phyloP scores from a whole-genome alignment of 2,888 invertebrate genomes.

The Toxonevra muliebris region DNA sequence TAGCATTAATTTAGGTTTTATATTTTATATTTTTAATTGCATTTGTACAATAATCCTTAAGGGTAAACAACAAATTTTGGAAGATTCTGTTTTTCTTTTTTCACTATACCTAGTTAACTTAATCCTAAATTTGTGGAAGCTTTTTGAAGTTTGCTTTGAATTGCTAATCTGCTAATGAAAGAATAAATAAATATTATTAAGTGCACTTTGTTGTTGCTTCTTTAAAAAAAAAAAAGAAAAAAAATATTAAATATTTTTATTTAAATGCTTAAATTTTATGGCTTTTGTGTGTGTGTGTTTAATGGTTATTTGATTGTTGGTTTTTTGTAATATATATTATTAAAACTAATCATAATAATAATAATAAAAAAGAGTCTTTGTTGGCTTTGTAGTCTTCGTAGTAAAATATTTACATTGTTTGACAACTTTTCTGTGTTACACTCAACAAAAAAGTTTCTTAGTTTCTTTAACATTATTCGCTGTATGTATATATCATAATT shows the following conservation, averaged over 20 bases:
- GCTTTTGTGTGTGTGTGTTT: constrained; percentile 45
- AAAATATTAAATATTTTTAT: constrained; percentile 14
- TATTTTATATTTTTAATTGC: no score
- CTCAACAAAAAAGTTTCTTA: no score
- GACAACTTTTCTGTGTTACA: background rate
- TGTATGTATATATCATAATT: no score
- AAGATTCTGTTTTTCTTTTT: no score
- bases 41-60: no score
- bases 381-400: constrained; percentile 62
- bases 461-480: no score
- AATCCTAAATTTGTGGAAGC: constrained; percentile 24
- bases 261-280: constrained; percentile 60
- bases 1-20: no score
- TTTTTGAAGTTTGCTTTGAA: constrained; percentile 1
- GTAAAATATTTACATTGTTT: constrained; percentile 33
- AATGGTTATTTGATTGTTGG: constrained; percentile 31
- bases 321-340: constrained; percentile 15
- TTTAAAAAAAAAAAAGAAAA: constrained; percentile 2
- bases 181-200: constrained; percentile 43
- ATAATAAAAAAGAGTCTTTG: constrained; percentile 59
- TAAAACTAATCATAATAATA: constrained; percentile 2
- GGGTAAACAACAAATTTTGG: no score
- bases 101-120: no score
- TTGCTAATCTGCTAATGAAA: background rate
- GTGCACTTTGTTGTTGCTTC: constrained; percentile 42